These are phyloP conservation scores for Baccha elongata DNA, from an alignment of 2,888 invertebrate genomes.

Conservation along the genomic window DNA sequence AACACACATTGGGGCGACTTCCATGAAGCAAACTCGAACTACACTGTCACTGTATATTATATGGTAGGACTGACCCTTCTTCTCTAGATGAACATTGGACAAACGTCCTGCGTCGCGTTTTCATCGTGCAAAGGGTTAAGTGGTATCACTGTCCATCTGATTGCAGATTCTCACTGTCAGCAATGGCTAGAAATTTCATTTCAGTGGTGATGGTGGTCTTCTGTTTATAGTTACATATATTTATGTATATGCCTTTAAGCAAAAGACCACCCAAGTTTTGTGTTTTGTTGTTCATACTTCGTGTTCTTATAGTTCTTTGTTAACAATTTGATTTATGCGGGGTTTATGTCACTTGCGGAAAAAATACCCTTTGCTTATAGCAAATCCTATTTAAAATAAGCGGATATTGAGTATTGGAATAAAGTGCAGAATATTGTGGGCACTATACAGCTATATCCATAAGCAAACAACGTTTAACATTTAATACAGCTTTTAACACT, in stretches of 20 bases:
- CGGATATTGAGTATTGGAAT: background rate
- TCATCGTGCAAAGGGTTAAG: slow-evolving; percentile 60
- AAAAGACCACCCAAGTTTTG: slow-evolving; percentile 58
- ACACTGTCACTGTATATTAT: slow-evolving; percentile 27
- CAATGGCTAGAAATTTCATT: slow-evolving; percentile 58
- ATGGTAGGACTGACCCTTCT: slow-evolving; percentile 39
- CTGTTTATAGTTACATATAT: slow-evolving; percentile 28
- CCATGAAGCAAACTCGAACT: slow-evolving; percentile 27
- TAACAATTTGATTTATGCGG: slow-evolving; percentile 70
- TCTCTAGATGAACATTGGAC: slow-evolving; percentile 25
- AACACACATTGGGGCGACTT: slow-evolving; percentile 38
- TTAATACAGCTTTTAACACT: no score
- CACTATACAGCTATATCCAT: no score
- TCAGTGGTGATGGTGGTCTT: slow-evolving; percentile 16
- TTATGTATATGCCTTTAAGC: background rate
- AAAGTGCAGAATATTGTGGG: no score
- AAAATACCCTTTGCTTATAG: slow-evolving; percentile 38
- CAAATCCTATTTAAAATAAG: slow-evolving; percentile 17
- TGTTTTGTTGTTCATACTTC: slow-evolving; percentile 37
- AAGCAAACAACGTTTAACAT: no score
- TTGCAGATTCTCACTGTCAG: slow-evolving; percentile 64
- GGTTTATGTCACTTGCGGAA: slow-evolving; percentile 65
- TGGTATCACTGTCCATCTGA: slow-evolving; percentile 62
- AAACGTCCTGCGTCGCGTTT: background rate
- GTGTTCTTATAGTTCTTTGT: slow-evolving; percentile 63